These are phyloP conservation scores for Halisarca cf. caerulea DNA, from an alignment of 37 sponge, comb jelly and placozoan species.

Conservation along the genomic window DNA sequence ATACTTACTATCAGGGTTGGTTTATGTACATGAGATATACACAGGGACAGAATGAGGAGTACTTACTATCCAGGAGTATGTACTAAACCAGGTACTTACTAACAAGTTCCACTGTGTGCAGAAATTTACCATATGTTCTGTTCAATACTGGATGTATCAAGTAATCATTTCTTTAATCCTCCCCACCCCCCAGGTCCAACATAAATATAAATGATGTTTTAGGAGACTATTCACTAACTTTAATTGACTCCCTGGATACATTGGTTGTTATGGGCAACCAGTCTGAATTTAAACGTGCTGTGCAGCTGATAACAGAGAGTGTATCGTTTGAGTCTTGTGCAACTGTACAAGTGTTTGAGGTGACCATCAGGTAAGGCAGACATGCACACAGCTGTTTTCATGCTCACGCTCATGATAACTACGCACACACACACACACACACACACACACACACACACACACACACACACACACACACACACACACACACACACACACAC, in stretches of 20 bases:
- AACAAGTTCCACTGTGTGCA: no score
- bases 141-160: no score
- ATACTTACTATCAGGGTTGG: no score
- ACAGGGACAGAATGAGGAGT: no score
- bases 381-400: background rate
- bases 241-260: slow-evolving; percentile 92
- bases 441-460: background rate
- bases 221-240: slow-evolving; percentile 91
- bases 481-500: no score
- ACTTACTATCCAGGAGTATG: no score
- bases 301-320: slow-evolving; percentile 72
- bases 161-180: no score
- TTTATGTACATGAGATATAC: no score
- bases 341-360: slow-evolving; percentile 98
- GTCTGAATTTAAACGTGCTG: slow-evolving; percentile 85
- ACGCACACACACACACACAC: background rate
- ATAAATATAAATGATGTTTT: slow-evolving; percentile 94
- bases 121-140: no score
- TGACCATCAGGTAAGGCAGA: slow-evolving; percentile 79
- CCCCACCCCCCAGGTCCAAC: slow-evolving; percentile 75
- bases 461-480: background rate
- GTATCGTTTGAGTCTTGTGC: slow-evolving; percentile 81
- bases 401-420: background rate
- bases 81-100: no score
- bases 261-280: slow-evolving; percentile 89